Conservation (phyloP, 2,888 invertebrate genomes). For the Tenthredo notha region DNA sequence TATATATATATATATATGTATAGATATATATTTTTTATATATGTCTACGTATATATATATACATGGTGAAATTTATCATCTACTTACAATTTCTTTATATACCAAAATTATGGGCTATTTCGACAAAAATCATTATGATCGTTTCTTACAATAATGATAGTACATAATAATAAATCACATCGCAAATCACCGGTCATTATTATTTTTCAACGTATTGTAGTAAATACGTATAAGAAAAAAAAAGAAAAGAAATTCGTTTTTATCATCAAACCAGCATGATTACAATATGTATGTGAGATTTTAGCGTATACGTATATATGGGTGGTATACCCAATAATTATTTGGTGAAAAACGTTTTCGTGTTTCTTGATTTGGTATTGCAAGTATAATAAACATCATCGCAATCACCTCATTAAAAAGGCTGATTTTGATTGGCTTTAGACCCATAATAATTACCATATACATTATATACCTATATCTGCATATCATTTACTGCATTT, state of each 20-base stretch:
- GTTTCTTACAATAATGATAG: background rate
- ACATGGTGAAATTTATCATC: background rate
- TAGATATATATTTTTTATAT: background rate
- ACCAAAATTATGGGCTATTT: conserved; percentile 12
- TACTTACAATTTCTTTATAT: background rate
- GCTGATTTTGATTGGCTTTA: conserved; percentile 1
- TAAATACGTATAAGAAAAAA: background rate
- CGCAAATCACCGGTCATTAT: background rate
- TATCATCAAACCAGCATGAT: background rate
- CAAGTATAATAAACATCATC: background rate
- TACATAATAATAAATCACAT: background rate
- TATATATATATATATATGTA: background rate
- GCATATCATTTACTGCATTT: background rate
- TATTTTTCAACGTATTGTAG: background rate
- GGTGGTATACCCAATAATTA: background rate
- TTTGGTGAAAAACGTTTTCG: background rate
- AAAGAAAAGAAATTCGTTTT: background rate
- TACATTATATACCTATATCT: background rate
- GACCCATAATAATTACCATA: conserved; percentile 12
- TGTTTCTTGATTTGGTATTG: background rate
- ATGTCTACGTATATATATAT: background rate
- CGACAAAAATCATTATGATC: background rate
- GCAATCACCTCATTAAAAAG: conserved; percentile 16
- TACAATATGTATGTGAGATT: background rate
- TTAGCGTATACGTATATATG: background rate